Evolutionary conservation across 2,797 vertebrate species (phyloP), one percentile per base, ranked within the genome.

Genomic region (Spea hammondii): DNA sequence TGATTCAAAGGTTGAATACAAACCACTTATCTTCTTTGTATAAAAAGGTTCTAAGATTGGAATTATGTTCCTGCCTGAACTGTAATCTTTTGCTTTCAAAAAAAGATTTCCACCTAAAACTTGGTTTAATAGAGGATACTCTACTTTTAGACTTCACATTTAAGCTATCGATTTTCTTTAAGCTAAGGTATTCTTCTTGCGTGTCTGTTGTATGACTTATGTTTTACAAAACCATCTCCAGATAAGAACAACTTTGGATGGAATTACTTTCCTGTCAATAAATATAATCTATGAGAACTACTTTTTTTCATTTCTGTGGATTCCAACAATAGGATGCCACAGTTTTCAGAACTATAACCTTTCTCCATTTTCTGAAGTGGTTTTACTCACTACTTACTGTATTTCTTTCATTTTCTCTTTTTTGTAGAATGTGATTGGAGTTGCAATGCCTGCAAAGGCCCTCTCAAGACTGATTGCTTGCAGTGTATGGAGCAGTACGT

Each of bases 401-500:
- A n/a, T n/a, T 8, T 64, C 6, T 69, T 57, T 76, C 2, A 32
- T 13, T 49, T 69, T 12, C 12, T 82, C 79, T 70, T 54, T 3
- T 64, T 85, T 83, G 6, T 68, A 99, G 97, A 98, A 86, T 99
- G 97, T 48, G 95, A 98, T 84, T 97, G 97, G 97, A 99, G 95
- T 87, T 99, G 97, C 78, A 96, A 94, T 0, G 86, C 92, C 0
- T 99, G 97, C 44, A 89, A 80, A 4, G 97, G 97, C 2, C 95
- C 97, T 1, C 90, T 89, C 72, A 88, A 85, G 46, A 96, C 88
- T 0, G 96, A 99, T 87, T 99, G 97, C 86, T 88, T 97, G 83
- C 96, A 94, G 87, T 99, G 97, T 86, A 95, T 96, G 95, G 96
- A 97, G 4, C 94, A 95, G 53, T 90, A 95, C 0, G 55, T 95